phyloP scores from a whole-genome alignment of 2,113 vertebrate genomes.

The Toxotes chatareus region DNA sequence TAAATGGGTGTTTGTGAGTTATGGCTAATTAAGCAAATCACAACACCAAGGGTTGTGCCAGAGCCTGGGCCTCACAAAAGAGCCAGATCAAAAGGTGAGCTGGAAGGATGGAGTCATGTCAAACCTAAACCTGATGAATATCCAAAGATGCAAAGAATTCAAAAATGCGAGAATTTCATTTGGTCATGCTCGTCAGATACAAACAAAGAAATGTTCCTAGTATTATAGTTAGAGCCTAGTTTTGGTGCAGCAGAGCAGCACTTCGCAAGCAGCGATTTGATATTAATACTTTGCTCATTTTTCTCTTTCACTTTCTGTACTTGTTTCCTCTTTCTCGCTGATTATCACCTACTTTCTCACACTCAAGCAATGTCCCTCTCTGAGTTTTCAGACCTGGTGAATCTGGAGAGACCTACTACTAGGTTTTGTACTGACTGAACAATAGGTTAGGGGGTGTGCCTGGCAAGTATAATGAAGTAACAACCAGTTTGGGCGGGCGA shows the following conservation, averaged over 20 bases:
- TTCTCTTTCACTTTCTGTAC: neutral
- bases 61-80: conserved; percentile 51
- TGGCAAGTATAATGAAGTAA: conserved; percentile 57
- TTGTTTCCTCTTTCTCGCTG: conserved; percentile 10
- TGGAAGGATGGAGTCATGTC: neutral
- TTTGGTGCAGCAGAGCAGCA: neutral
- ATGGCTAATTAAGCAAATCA: conserved; percentile 79
- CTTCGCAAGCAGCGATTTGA: neutral
- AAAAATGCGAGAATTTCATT: neutral
- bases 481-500: conserved; percentile 18
- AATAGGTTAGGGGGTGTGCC: conserved; percentile 45
- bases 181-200: neutral
- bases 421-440: conserved; percentile 52
- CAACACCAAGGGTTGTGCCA: conserved; percentile 66
- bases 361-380: conserved; percentile 4
- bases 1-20: conserved; percentile 75
- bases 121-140: conserved; percentile 33
- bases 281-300: neutral
- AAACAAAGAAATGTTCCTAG: neutral
- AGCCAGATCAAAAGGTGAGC: conserved; percentile 47
- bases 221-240: neutral
- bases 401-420: conserved; percentile 39
- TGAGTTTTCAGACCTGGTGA: conserved; percentile 29
- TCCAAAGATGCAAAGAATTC: neutral
- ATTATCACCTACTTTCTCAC: neutral